These are phyloP conservation scores for Otolemur garnettii DNA, from an alignment of 2,113 vertebrate species.

Conservation along the genomic window DNA sequence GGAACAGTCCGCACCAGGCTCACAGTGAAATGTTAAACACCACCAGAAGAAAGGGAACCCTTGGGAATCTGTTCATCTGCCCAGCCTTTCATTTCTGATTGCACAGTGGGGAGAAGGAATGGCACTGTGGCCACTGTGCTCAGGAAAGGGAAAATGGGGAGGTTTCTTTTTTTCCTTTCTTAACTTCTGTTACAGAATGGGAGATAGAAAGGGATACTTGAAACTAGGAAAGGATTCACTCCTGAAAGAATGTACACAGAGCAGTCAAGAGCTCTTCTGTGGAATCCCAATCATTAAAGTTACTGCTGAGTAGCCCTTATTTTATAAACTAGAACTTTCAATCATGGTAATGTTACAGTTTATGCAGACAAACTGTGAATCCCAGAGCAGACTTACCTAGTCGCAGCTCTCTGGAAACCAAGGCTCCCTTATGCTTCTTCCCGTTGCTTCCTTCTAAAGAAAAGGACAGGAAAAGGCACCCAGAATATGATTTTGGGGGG, in stretches of 20 bases:
- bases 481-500: conserved; percentile 56
- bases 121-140: conserved; percentile 80
- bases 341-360: conserved; percentile 85
- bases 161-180: conserved; percentile 64
- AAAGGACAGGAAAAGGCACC: conserved; percentile 82
- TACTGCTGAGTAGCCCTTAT: conserved; percentile 87
- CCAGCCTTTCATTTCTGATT: conserved; percentile 83
- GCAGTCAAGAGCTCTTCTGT: conserved; percentile 84
- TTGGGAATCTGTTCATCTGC: conserved; percentile 82
- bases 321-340: conserved; percentile 82
- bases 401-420: conserved; percentile 86
- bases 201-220: conserved; percentile 84
- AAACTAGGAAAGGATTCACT: conserved; percentile 86
- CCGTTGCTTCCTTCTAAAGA: conserved; percentile 87
- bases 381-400: conserved; percentile 85
- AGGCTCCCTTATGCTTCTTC: conserved; percentile 87
- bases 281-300: conserved; percentile 84
- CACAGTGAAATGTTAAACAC: conserved; percentile 80
- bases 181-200: conserved; percentile 75
- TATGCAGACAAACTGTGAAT: conserved; percentile 88
- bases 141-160: conserved; percentile 76
- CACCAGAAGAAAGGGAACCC: conserved; percentile 83
- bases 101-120: conserved; percentile 50
- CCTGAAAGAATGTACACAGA: conserved; percentile 87
- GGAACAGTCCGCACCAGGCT: conserved; percentile 72